Conservation (phyloP, 2,113 vertebrate genomes). For the Prolemur simus region DNA sequence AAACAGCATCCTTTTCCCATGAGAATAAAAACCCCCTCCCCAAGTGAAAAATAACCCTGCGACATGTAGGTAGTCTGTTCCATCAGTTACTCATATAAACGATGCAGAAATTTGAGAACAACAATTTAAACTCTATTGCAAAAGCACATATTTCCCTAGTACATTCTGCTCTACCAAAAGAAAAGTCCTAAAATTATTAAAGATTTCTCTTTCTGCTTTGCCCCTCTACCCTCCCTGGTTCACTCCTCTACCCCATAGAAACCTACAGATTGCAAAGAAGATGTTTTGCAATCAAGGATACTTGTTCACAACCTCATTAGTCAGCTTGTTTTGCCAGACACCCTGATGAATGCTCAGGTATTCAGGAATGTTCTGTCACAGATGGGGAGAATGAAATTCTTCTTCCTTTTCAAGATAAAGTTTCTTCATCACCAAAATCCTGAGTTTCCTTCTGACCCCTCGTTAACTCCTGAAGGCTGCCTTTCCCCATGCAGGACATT, state of each 20-base stretch:
- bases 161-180: not conserved
- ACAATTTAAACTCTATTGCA: not conserved
- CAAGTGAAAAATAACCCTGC: conserved; percentile 43
- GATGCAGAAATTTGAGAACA: not conserved
- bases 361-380: not conserved
- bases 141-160: not conserved
- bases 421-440: not conserved
- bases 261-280: not conserved
- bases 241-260: not conserved
- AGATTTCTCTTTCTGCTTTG: not conserved
- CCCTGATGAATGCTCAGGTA: not conserved
- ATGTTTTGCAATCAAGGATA: not conserved
- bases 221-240: not conserved
- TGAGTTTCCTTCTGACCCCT: not conserved
- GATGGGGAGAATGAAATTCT: not conserved
- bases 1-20: conserved; percentile 55
- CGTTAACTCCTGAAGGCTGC: not conserved
- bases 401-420: not conserved
- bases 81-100: conserved; percentile 24
- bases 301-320: not conserved
- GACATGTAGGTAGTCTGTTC: conserved; percentile 1
- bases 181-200: not conserved
- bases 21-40: conserved; percentile 36
- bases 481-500: not conserved
- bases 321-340: not conserved